Percentiles rank a stretch among this genome's conserved stretches.
These are phyloP conservation scores for Nomada flava DNA, from an alignment of 2,888 invertebrate species.

Conservation along the genomic window DNA sequence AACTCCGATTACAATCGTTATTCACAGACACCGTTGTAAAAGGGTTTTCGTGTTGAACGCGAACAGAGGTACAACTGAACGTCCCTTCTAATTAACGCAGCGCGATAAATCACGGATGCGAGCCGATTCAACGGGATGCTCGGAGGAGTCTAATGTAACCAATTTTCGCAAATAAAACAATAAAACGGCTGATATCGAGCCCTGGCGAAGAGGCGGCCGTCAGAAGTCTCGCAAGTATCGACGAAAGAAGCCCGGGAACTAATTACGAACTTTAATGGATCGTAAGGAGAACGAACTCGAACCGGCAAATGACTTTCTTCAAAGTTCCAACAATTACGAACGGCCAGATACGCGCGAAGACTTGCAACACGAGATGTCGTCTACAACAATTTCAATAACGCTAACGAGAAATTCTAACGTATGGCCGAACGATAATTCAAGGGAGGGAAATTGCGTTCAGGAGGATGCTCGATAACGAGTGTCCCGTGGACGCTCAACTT, in stretches of 20 bases:
- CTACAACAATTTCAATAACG: conserved; percentile 6
- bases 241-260: conserved; percentile 44
- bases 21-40: conserved; percentile 54
- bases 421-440: not conserved
- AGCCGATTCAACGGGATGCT: conserved; percentile 41
- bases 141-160: conserved; percentile 6
- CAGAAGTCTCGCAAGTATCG: conserved; percentile 33
- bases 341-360: not conserved
- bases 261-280: conserved; percentile 58
- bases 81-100: conserved; percentile 65
- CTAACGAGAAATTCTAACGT: not conserved
- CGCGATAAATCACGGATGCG: conserved; percentile 54
- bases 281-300: conserved; percentile 23
- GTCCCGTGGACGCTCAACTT: no score
- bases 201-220: conserved; percentile 3
- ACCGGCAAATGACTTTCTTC: conserved; percentile 28
- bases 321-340: conserved; percentile 42
- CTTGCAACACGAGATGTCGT: not conserved
- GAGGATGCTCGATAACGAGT: no score
- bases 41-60: conserved; percentile 68
- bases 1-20: conserved; percentile 39
- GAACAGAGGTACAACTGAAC: conserved; percentile 40
- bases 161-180: conserved; percentile 42
- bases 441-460: not conserved
- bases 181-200: conserved; percentile 16